A percentile compares a stretch with the other conserved stretches of the same genome.
phyloP scores from a whole-genome alignment of 2,113 vertebrate genomes.

The Pseudorectes ferrugineus region DNA sequence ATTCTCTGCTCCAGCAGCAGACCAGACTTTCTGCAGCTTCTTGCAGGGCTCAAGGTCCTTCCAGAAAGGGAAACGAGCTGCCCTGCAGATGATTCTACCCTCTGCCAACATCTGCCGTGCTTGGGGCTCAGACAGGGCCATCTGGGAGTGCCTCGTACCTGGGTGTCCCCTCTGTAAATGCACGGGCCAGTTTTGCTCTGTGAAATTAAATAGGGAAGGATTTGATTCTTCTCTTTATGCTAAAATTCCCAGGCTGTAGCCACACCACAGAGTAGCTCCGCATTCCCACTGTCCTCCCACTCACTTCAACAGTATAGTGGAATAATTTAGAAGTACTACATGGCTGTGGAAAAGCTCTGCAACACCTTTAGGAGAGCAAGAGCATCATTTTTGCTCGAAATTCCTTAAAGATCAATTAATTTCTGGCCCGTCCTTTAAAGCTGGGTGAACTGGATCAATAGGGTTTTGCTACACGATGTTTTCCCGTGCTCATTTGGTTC shows the following conservation, averaged over 20 bases:
- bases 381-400: neutral
- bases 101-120: neutral
- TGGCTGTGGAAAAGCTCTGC: neutral
- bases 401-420: neutral
- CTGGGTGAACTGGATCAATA: neutral
- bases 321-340: neutral
- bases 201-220: neutral
- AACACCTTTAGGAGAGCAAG: neutral
- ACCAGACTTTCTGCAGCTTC: neutral
- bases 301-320: neutral
- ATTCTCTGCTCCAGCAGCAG: neutral
- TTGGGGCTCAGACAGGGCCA: neutral
- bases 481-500: neutral
- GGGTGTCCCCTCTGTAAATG: neutral
- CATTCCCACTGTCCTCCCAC: neutral
- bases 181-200: neutral
- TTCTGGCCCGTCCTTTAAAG: neutral
- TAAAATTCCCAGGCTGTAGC: neutral
- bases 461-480: neutral
- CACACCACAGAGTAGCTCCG: neutral
- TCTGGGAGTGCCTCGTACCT: neutral
- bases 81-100: neutral
- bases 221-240: neutral
- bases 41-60: neutral
- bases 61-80: accelerated